These are phyloP conservation scores for Enteromius afrohamiltoni DNA, from an alignment of 2,797 vertebrate species.

Conservation along the genomic window DNA sequence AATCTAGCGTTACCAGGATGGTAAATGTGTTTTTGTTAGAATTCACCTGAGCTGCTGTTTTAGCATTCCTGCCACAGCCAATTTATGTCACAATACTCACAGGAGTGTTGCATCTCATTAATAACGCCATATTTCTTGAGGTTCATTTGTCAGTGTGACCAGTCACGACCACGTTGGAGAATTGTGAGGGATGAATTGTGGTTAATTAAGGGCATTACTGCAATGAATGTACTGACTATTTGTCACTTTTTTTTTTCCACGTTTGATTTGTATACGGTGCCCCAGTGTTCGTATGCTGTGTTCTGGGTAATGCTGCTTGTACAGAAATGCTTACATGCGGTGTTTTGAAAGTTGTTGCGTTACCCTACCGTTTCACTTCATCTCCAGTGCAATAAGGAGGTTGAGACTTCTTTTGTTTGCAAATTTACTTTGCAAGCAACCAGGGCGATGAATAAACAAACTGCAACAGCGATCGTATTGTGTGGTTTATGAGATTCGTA, in stretches of 20 bases:
- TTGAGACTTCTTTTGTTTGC: conserved; percentile 68
- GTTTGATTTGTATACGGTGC: not conserved
- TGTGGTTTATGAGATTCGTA: not conserved
- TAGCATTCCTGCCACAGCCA: not conserved
- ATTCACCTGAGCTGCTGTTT: not conserved
- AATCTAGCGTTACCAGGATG: not conserved
- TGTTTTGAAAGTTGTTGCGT: conserved; percentile 59
- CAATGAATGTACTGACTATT: conserved; percentile 25
- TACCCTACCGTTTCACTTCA: conserved; percentile 44
- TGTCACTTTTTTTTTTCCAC: not conserved
- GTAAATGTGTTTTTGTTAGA: not conserved
- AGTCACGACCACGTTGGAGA: conserved; percentile 14
- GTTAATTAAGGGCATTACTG: conserved; percentile 42
- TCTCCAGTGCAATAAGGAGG: conserved; percentile 70
- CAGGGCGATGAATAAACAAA: conserved; percentile 74
- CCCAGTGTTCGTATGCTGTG: not conserved
- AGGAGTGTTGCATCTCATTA: conserved; percentile 7
- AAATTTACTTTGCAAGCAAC: conserved; percentile 62
- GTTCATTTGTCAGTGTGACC: conserved; percentile 15
- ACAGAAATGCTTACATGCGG: too few relatives aligned
- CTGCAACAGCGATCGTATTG: conserved; percentile 7
- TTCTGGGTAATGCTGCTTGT: conserved; percentile 50
- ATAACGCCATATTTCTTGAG: conserved; percentile 12
- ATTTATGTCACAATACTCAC: not conserved
- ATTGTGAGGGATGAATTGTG: not conserved